A percentile compares a stretch with the other conserved stretches of the same genome.
Evolutionary conservation across 2,888 invertebrate species (phyloP).

Genomic region (Mythimna vitellina): DNA sequence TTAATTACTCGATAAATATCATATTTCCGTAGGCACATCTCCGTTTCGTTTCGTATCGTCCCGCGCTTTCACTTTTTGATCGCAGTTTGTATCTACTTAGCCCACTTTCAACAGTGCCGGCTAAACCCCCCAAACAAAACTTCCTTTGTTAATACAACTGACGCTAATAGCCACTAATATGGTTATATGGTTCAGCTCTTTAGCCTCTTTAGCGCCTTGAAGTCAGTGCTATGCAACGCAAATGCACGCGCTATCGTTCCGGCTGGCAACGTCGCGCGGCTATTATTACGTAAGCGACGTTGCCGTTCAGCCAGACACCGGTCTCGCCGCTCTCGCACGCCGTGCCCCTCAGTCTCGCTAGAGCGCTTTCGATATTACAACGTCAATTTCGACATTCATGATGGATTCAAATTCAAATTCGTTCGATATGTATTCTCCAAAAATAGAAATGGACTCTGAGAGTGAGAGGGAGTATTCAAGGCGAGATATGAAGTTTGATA

Average conservation of each 20-base stretch:
- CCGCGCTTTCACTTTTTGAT: constrained; percentile 62
- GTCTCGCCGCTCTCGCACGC: constrained; percentile 79
- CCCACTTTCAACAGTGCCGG: constrained; percentile 53
- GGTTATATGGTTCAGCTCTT: constrained; percentile 73
- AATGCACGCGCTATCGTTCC: constrained; percentile 62
- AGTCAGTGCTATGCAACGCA: constrained; percentile 71
- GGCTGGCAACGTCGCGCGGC: constrained; percentile 73
- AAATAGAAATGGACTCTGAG: constrained; percentile 81
- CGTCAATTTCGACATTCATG: constrained; percentile 70
- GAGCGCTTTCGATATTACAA: constrained; percentile 79
- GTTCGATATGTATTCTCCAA: constrained; percentile 77
- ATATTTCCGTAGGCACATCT: constrained; percentile 32
- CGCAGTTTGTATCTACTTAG: constrained; percentile 59
- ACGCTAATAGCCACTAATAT: constrained; percentile 79
- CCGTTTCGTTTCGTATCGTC: constrained; percentile 29
- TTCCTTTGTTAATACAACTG: constrained; percentile 73
- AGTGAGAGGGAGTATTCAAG: constrained; percentile 66
- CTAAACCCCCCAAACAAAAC: constrained; percentile 59
- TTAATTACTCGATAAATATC: constrained; percentile 47
- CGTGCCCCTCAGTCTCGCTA: constrained; percentile 86
- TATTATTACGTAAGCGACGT: constrained; percentile 73
- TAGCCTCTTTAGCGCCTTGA: constrained; percentile 74
- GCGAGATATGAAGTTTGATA: constrained; percentile 51
- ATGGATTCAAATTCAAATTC: constrained; percentile 85
- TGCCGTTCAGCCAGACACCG: constrained; percentile 84